phyloP scores from a whole-genome alignment of 2,797 vertebrate species.

The Falco naumanni region DNA sequence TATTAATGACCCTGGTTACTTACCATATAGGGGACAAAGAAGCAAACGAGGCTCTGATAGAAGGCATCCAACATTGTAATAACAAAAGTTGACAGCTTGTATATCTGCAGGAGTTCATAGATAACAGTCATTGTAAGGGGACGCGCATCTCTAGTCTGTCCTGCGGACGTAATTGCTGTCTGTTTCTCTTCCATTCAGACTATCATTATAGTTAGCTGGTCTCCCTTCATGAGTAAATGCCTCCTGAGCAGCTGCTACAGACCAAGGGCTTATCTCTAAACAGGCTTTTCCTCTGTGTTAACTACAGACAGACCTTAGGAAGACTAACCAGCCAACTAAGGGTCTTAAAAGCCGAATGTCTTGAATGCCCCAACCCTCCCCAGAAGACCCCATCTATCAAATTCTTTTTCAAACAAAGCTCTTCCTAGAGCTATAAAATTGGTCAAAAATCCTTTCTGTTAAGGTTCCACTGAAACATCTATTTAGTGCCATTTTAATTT shows the following conservation, averaged over 20 bases:
- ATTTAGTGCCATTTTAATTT: neutral
- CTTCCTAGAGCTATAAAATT: neutral
- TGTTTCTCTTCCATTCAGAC: neutral
- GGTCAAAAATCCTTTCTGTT: neutral
- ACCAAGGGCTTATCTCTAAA: neutral
- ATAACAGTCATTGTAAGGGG: neutral
- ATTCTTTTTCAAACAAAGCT: neutral
- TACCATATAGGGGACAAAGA: slow-evolving; percentile 94
- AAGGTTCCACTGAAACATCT: neutral
- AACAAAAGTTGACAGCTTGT: slow-evolving; percentile 86
- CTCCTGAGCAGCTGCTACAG: neutral
- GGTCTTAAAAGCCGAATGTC: neutral
- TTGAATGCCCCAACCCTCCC: neutral
- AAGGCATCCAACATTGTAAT: slow-evolving; percentile 90
- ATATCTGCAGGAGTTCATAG: slow-evolving; percentile 80
- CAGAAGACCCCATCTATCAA: neutral
- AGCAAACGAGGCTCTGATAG: slow-evolving; percentile 94
- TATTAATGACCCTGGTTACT: slow-evolving; percentile 49
- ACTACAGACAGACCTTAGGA: neutral
- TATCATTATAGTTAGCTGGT: neutral
- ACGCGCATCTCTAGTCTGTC: neutral
- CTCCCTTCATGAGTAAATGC: neutral
- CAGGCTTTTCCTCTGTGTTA: neutral
- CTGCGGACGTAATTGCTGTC: neutral
- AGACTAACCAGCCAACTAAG: neutral